phyloP scores from a whole-genome alignment of 2,888 invertebrate species.

The Barypeithes pellucidus region DNA sequence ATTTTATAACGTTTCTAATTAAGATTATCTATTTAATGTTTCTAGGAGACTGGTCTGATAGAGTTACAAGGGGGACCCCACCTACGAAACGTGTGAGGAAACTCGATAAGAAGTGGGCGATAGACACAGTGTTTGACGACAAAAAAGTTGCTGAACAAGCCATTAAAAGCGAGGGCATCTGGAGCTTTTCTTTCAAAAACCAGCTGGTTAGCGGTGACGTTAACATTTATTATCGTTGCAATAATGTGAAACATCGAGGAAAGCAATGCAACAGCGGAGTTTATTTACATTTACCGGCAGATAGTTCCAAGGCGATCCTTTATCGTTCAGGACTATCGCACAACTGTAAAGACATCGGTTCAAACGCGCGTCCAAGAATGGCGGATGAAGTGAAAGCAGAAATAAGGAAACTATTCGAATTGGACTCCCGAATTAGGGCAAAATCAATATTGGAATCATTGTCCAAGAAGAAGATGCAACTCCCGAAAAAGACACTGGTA shows the following conservation, averaged over 20 bases:
- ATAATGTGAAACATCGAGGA: neutral
- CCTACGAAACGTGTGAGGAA: no score
- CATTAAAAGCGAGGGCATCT: neutral
- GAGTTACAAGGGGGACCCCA: no score
- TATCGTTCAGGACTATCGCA: neutral
- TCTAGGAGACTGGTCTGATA: no score
- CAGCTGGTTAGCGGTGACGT: neutral
- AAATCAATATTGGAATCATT: neutral
- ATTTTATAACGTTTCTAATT: no score
- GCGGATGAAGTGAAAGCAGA: neutral
- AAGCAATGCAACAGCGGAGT: neutral
- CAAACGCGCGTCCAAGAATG: neutral
- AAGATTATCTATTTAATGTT: no score
- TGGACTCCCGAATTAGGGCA: neutral
- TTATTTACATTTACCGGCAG: neutral
- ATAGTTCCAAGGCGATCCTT: neutral
- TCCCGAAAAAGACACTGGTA: neutral
- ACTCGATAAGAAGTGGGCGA: neutral
- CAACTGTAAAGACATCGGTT: neutral
- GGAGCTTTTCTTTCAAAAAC: neutral
- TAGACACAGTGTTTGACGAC: neutral
- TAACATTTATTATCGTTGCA: neutral
- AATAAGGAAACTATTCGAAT: neutral
- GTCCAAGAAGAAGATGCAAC: neutral
- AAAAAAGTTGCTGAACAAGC: neutral